Conservation (phyloP, 2,888 invertebrate genomes). For the Stenoptilia bipunctidactyla region DNA sequence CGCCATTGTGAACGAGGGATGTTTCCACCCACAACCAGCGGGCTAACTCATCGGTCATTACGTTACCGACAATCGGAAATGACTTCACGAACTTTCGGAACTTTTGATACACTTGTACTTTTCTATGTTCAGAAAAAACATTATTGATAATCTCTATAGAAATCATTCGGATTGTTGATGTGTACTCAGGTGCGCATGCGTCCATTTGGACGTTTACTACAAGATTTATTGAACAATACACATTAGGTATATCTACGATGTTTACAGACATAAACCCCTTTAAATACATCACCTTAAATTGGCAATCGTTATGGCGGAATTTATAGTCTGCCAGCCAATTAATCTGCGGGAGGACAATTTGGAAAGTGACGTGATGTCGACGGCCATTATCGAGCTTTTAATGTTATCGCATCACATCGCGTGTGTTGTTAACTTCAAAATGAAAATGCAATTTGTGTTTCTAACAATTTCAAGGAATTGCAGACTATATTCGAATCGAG, state of each 20-base stretch:
- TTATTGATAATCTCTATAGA: conserved; percentile 21
- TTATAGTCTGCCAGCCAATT: conserved; percentile 30
- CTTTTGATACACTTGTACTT: conserved; percentile 50
- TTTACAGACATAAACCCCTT: conserved; percentile 21
- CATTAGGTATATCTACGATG: neutral
- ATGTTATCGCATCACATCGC: conserved; percentile 35
- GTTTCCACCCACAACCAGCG: conserved; percentile 68
- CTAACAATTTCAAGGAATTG: too few relatives aligned
- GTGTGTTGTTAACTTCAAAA: too few relatives aligned
- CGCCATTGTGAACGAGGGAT: conserved; percentile 55
- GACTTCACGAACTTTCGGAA: conserved; percentile 47
- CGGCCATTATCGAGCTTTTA: conserved; percentile 56
- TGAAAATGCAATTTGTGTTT: too few relatives aligned
- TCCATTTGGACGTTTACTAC: conserved; percentile 3
- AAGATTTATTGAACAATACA: too few relatives aligned
- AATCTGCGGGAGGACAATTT: conserved; percentile 41
- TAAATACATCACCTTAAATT: conserved; percentile 13
- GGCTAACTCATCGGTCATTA: conserved; percentile 59
- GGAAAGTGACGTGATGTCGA: conserved; percentile 48
- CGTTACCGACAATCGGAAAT: conserved; percentile 59
- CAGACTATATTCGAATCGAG: too few relatives aligned
- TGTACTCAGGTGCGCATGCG: conserved; percentile 43
- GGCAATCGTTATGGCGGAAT: conserved; percentile 22
- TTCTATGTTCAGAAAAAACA: conserved; percentile 1
- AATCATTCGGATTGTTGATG: conserved; percentile 25